Base-by-base conservation (phyloP, 2,113 vertebrate genomes). In the Mastomys coucha region DNA sequence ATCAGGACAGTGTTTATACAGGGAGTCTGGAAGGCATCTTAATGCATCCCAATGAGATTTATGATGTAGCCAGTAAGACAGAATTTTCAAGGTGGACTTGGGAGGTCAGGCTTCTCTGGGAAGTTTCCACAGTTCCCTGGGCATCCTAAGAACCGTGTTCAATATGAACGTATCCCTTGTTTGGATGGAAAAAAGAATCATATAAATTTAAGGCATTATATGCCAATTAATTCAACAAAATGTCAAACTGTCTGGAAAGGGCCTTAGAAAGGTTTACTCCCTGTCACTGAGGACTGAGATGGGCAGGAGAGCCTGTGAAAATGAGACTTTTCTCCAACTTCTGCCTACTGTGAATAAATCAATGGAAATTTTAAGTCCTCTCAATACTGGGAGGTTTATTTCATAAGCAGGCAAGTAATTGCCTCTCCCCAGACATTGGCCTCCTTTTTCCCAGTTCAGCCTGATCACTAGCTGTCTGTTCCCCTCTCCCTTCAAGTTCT, bases 311-410 rank as follows among this genome's bases (percentile, higher is more conserved):
- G 72, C 73, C 76, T 90, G 94, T 95, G 97, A 96, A 97, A 94
- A 97, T 91, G 72, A 96, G 82, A 96, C 95, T 97, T 97, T 96
- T 97, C 94, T 96, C 69, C 89, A 96, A 97, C 89, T 96, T 96
- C 75, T 95, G 87, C 93, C 91, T 89, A 73, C 49, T 91, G 89
- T 92, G 94, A 97, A 97, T 96, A 97, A 98, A 97, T 96, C 96
- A 96, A 36, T 69, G 85, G 93, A n/a, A 58, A 96, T 95, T 92
- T 91, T 84, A 93, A 96, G 87, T 78, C 42, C 36, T 70, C 67
- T 94, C 51, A 88, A 31, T 93, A 88, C 84, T 87, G 91, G 82
- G 89, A 89, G 88, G 33, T 77, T 88, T 92, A 86, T 96, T 94
- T 92, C 85, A 90, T 88, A 95, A 96, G 31, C 51, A 97, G 58